Evolutionary conservation across 1,140 invertebrate species (phyloP).

Genomic region (Thrips palmi): DNA sequence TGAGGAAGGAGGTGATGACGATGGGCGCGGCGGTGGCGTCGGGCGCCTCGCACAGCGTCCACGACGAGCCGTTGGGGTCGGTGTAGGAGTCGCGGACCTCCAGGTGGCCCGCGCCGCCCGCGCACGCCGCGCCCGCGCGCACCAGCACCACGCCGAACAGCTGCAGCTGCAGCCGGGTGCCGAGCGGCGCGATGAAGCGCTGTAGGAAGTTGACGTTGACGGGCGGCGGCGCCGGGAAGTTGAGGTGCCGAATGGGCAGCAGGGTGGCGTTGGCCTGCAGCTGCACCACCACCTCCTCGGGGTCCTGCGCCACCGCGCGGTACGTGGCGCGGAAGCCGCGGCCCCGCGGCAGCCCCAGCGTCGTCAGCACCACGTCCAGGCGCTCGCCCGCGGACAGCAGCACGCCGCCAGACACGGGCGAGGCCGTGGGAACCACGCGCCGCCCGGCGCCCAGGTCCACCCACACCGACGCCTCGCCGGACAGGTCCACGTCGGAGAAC

Average conservation of each 20-base stretch:
- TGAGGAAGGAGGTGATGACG: slow-evolving; percentile 38
- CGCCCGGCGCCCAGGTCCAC: slow-evolving; percentile 29
- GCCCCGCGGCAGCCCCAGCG: slow-evolving; percentile 32
- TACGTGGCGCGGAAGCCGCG: slow-evolving; percentile 38
- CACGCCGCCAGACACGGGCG: slow-evolving; percentile 31
- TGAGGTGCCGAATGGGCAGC: no score
- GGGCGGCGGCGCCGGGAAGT: slow-evolving; percentile 31
- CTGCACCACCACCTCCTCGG: no score
- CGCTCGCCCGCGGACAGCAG: slow-evolving; percentile 38
- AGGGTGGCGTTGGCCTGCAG: no score
- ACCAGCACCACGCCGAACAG: slow-evolving; percentile 20
- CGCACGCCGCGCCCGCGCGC: slow-evolving; percentile 14
- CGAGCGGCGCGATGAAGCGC: slow-evolving; percentile 33
- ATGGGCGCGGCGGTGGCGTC: slow-evolving; percentile 25
- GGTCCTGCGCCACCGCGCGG: no score
- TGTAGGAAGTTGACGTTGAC: slow-evolving; percentile 28
- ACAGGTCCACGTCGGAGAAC: slow-evolving; percentile 35
- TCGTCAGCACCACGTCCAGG: slow-evolving; percentile 22
- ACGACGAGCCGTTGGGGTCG: slow-evolving; percentile 40
- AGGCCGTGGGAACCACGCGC: slow-evolving; percentile 28
- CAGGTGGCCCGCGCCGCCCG: slow-evolving; percentile 21
- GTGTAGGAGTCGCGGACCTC: slow-evolving; percentile 44
- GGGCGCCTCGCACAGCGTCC: slow-evolving; percentile 36
- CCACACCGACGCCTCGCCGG: slow-evolving; percentile 30
- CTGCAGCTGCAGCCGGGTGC: slow-evolving; percentile 30